phyloP scores from a whole-genome alignment of 53 echinoderm and acorn worm genomes.

The Holothuria leucospilota region DNA sequence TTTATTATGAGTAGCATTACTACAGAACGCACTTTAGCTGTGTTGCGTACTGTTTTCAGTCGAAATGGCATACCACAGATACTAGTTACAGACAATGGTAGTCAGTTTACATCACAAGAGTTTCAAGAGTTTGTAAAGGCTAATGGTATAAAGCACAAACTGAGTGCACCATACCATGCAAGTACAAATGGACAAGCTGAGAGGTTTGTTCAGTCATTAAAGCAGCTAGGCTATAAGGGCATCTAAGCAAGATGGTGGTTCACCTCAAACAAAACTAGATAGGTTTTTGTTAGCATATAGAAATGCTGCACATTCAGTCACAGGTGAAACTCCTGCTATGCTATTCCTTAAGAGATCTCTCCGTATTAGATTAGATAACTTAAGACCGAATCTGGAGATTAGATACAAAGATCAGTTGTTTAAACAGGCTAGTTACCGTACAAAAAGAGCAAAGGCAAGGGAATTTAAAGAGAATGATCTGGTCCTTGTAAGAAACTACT shows the following conservation, averaged over 20 bases:
- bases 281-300: conserved; percentile 25
- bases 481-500: no score
- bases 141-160: conserved; percentile 47
- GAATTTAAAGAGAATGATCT: no score
- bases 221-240: conserved; percentile 14
- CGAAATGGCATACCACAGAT: conserved; percentile 52
- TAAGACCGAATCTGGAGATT: no score
- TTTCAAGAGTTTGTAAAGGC: conserved; percentile 36
- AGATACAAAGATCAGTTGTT: no score
- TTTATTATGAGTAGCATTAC: no score
- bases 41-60: conserved; percentile 41
- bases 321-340: conserved; percentile 24
- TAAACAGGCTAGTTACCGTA: no score
- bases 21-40: conserved; percentile 53
- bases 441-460: no score
- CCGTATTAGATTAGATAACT: background rate
- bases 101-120: conserved; percentile 40
- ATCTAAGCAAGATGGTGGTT: conserved; percentile 19
- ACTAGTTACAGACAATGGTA: conserved; percentile 41
- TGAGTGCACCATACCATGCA: no score
- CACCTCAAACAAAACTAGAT: conserved; percentile 14
- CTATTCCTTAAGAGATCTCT: conserved; percentile 22
- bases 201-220: no score
- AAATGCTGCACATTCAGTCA: conserved; percentile 34
- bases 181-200: no score